Base-by-base conservation (phyloP, 2,113 vertebrate genomes). In the Centrocercus urophasianus region DNA sequence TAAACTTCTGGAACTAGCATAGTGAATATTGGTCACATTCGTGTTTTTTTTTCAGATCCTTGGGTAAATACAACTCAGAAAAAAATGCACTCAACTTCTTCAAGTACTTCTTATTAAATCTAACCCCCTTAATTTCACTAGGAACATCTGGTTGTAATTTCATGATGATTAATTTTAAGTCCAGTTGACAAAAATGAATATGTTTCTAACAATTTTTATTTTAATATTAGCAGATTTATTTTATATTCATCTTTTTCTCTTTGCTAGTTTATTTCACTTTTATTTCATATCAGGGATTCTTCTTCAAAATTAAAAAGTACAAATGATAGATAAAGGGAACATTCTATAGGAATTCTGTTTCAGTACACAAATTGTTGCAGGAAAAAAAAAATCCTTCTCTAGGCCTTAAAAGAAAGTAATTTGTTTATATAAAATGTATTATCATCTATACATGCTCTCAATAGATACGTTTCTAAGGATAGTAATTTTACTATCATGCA, bases 21-120 rank as follows among this genome's bases (percentile, higher is more conserved):
- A 74, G 7, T 40, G 13, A 77, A 60, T 56, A 71, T 2, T 57
- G 13, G 43, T 28, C 18, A 57, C 4, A 52, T 21, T 9, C 9
- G 2, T 21, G 2, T 42, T 42, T 48, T 78, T 38, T 43, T 79
- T 75, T 38, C 43, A 0, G 0, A 19, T 85, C 87, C 69, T 25
- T 32, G 22, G 57, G 5, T 59, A 88, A 70, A 75, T 24, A 20
- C 13, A 83, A 10, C 10, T 18, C 28, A 11, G 34, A 32, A 28
- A 54, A 88, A 93, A 93, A 79, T 19, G 28, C 14, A 69, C 30
- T 15, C 16, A 52, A 66, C 6, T 13, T 48, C 78, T 71, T 32
- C 38, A 88, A 75, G 21, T 15, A 47, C 7, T 83, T 52, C 32
- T 57, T 60, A 43, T 10, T 67, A 77, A 88, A 69, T 69, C n/a